phyloP scores from a whole-genome alignment of 2,888 invertebrate species.

The Eurytoma californica region DNA sequence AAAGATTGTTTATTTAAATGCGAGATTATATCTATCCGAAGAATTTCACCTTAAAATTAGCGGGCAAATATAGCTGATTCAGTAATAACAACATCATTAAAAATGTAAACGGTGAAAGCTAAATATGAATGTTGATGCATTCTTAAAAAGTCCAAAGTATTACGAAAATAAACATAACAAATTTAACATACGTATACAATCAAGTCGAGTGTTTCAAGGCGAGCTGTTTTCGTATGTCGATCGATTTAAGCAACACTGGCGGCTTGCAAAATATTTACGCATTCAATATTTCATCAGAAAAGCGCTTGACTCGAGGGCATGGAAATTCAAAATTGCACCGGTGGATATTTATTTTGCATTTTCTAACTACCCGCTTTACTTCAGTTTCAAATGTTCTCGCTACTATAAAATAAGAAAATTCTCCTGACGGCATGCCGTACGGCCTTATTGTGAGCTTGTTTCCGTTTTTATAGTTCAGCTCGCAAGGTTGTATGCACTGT shows the following conservation, averaged over 20 bases:
- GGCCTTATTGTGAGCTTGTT: too few relatives aligned
- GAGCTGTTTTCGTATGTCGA: slow-evolving; percentile 44
- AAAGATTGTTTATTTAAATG: neutral
- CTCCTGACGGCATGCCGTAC: too few relatives aligned
- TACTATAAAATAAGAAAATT: too few relatives aligned
- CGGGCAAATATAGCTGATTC: neutral
- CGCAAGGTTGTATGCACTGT: too few relatives aligned
- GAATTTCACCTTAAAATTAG: neutral
- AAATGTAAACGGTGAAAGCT: slow-evolving; percentile 21
- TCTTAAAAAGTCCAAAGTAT: slow-evolving; percentile 4
- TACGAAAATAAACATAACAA: slow-evolving; percentile 25
- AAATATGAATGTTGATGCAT: slow-evolving; percentile 6
- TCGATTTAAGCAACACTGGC: slow-evolving; percentile 30
- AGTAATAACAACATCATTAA: neutral
- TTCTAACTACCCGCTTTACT: slow-evolving; percentile 28
- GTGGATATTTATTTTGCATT: slow-evolving; percentile 44
- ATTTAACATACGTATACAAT: slow-evolving; percentile 32
- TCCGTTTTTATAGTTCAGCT: too few relatives aligned
- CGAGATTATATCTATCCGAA: neutral
- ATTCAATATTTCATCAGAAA: slow-evolving; percentile 52
- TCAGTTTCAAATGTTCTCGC: neutral
- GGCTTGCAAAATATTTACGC: slow-evolving; percentile 52
- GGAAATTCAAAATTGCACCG: slow-evolving; percentile 44
- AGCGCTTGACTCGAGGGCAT: neutral
- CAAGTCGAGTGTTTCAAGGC: slow-evolving; percentile 40